These are phyloP conservation scores for Chitala chitala DNA, from an alignment of 2,113 vertebrate species.

Conservation along the genomic window DNA sequence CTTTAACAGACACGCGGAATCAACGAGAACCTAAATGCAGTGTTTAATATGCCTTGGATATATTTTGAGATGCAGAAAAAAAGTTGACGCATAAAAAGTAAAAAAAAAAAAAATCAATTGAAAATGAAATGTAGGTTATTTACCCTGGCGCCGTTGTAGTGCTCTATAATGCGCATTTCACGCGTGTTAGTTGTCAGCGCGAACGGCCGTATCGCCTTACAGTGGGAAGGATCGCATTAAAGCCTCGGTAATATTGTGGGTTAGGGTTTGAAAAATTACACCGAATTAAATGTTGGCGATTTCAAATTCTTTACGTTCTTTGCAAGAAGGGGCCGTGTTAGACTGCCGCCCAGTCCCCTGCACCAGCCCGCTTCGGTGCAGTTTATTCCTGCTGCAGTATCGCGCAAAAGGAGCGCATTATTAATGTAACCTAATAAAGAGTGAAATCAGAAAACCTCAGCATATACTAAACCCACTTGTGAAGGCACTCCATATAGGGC, in stretches of 20 bases:
- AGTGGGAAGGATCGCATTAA: not conserved
- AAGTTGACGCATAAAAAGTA: too few relatives aligned
- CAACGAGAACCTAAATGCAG: not conserved
- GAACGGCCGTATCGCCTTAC: not conserved
- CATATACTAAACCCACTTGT: not conserved
- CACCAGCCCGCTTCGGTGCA: too few relatives aligned
- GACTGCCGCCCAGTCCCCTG: too few relatives aligned
- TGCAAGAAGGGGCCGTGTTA: not conserved
- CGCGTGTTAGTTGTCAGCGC: not conserved
- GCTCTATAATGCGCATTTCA: not conserved
- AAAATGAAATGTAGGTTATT: not conserved
- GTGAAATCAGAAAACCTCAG: not conserved
- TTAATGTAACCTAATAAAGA: not conserved
- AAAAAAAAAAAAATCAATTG: not conserved
- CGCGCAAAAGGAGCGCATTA: not conserved
- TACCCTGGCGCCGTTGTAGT: not conserved
- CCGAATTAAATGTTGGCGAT: slow-evolving; percentile 7
- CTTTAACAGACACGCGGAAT: not conserved
- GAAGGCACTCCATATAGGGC: too few relatives aligned
- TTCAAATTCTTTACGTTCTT: slow-evolving; percentile 12
- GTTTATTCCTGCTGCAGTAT: too few relatives aligned
- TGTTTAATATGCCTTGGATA: not conserved
- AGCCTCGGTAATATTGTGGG: not conserved
- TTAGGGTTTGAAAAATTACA: slow-evolving; percentile 6
- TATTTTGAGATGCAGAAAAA: not conserved